These are phyloP conservation scores for Argopecten irradians DNA, from an alignment of 1,140 invertebrate species.

Conservation along the genomic window DNA sequence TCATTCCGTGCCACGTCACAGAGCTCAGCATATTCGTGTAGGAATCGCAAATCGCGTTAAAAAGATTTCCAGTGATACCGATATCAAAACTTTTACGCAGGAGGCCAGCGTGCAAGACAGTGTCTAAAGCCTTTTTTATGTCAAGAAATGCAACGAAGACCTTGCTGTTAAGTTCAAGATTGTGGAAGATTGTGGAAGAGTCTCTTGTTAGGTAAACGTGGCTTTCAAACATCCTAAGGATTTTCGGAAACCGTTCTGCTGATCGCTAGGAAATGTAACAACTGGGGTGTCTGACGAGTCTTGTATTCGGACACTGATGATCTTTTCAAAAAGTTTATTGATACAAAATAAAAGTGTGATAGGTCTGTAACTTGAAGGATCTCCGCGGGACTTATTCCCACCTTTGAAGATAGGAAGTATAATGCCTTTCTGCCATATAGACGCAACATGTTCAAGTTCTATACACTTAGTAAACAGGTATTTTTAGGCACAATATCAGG, in stretches of 20 bases:
- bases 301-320: too few species aligned
- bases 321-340: too few species aligned
- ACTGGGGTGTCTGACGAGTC: background rate
- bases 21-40: background rate
- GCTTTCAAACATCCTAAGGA: background rate
- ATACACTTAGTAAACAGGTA: too few species aligned
- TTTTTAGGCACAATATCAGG: too few species aligned
- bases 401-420: too few species aligned
- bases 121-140: slow-evolving; percentile 36
- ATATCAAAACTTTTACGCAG: background rate
- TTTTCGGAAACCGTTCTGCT: slow-evolving; percentile 31
- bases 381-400: too few species aligned
- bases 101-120: background rate
- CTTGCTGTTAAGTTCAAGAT: slow-evolving; percentile 23
- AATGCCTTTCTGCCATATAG: too few species aligned
- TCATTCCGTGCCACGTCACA: background rate
- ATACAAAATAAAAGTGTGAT: too few species aligned
- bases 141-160: slow-evolving; percentile 32
- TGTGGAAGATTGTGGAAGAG: background rate
- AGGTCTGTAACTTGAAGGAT: too few species aligned
- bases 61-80: background rate
- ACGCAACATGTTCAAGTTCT: too few species aligned
- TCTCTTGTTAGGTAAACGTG: slow-evolving; percentile 6
- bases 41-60: background rate
- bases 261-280: background rate